Evolutionary conservation across 2,888 invertebrate genomes (phyloP), one percentile per base, ranked within the genome.

Genomic region (Coenonympha arcania): DNA sequence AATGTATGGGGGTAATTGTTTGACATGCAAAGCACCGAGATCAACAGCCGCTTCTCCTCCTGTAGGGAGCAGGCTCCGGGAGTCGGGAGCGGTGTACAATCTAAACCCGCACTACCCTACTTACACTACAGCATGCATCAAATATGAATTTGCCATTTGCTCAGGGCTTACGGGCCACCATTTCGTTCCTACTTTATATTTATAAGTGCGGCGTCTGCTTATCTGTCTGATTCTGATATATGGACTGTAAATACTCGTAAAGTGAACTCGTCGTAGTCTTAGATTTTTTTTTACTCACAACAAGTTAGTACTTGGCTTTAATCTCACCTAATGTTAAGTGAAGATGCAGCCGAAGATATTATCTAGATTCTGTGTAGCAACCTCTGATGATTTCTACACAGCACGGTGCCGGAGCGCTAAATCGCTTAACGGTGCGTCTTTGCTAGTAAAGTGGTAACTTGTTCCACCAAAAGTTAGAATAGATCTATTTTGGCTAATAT

Each of bases 21-120:
- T 75, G 75, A 74, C 72, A 80, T 80, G 79, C 74, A 80, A 79
- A 80, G 74, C 73, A 69, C 65, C 66, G 75, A 75, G 76, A 79
- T 76, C 74, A 73, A 68, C 69, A 71, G 69, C 69, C 72, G 66
- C 67, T 72, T 65, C 61, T 56, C 57, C 46, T 52, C 50, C 52
- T n/a, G 64, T 54, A 57, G 56, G 68, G 64, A 31, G 42, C 39
- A 69, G 68, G 68, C 65, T 58, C 62, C 60, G 61, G 44, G 50
- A 53, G 67, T 8, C 28, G 31, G 31, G 31, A 33, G 8, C 69
- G 69, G 73, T 76, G 70, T 73, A 70, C 72, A 71, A 73, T 68
- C 69, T 61, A 60, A 64, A 62, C 60, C 61, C 64, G 41, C 48
- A 52, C 52, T 45, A 57, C 56, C 52, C 54, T 54, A 54, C 56